Base-by-base conservation (phyloP, 2,797 vertebrate species). In the Trematomus bernacchii region DNA sequence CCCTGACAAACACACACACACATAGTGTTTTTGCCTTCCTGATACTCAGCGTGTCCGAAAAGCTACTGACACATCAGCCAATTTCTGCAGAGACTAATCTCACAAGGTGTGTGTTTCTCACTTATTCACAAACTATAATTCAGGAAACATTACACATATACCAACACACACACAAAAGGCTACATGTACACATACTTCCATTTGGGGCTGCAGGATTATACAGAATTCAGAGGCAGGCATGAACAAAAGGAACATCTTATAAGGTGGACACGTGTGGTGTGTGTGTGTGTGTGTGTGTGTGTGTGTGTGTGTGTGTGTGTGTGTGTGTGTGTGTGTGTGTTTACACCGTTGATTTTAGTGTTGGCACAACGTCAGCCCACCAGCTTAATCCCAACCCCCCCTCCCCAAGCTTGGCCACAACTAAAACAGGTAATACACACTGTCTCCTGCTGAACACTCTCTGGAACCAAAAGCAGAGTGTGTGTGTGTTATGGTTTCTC, bases 371-470 rank as follows among this genome's bases (percentile, higher is more conserved):
- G 74, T 76, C 89, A 90, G 76, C 59, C 82, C 80, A 71, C 70
- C 65, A 61, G 84, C 83, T 76, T 91, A 91, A 89, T 87, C 89
- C 85, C 55, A 57, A 58, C 75, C 62, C 19, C 43, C 19, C 43
- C 54, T 59, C 59, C 43, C 65, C 11, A 10, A 85, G 89, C 74
- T 87, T 89, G 90, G 88, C 82, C 88, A 89, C 83, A 83, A 88
- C 87, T 84, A 83, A 89, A 91, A 85, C 86, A 91, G 90, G 91
- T 90, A 89, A 92, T 69, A 82, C 82, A 90, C 89, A 88, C 87
- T 72, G 74, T 71, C 85, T 85, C 82, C 79, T 77, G 67, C 84
- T 87, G 64, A 89, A 82, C 71, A 71, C 76, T 68, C 65, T 59
- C 72, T 79, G 67, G 78, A 80, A 73, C 73, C 70, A 88, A 91